Conservation (phyloP, 1,140 invertebrate species). For the Batillaria attramentaria region DNA sequence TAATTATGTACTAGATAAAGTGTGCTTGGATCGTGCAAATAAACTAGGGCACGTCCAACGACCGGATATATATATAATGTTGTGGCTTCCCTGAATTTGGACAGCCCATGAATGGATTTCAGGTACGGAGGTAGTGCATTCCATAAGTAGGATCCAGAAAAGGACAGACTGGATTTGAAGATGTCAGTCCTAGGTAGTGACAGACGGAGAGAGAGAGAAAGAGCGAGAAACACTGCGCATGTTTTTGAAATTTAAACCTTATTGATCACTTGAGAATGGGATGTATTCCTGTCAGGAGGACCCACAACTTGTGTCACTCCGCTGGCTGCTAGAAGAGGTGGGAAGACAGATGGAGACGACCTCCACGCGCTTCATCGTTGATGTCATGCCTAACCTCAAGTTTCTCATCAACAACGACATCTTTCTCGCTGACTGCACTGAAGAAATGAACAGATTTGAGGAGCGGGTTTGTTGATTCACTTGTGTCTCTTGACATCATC, state of each 20-base stretch:
- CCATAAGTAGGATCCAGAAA: too few species aligned
- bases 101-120: too few species aligned
- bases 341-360: conserved; percentile 24
- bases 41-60: too few species aligned
- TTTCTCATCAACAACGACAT: conserved; percentile 42
- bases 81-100: too few species aligned
- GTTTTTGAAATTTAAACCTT: not conserved
- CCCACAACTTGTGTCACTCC: conserved; percentile 36
- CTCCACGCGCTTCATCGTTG: conserved; percentile 35
- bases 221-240: not conserved
- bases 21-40: too few species aligned
- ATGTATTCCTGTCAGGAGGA: conserved; percentile 32
- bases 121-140: too few species aligned
- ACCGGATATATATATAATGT: too few species aligned
- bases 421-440: conserved; percentile 38
- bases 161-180: too few species aligned
- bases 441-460: conserved; percentile 45
- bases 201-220: too few species aligned
- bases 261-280: not conserved
- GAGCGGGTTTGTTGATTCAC: conserved; percentile 39
- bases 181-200: too few species aligned
- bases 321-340: conserved; percentile 42
- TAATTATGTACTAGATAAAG: too few species aligned
- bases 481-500: too few species aligned
- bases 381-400: conserved; percentile 52